These are phyloP conservation scores for Chymomyza amoena DNA, from an alignment of 2,888 invertebrate species.

Conservation along the genomic window DNA sequence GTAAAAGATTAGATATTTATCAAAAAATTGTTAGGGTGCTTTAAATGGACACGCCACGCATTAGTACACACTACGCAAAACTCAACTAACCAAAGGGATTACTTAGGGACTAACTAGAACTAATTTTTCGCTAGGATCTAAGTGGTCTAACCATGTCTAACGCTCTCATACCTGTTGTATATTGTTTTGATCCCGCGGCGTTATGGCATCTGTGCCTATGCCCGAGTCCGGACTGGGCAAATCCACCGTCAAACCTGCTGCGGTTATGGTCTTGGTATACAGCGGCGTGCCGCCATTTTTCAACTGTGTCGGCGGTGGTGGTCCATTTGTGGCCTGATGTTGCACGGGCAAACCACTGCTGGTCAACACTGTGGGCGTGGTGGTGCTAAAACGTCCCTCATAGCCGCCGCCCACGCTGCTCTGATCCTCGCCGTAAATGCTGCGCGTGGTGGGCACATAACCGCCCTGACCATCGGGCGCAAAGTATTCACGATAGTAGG, in stretches of 20 bases:
- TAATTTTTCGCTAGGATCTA: neutral
- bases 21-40: neutral
- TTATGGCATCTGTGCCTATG: slow-evolving; percentile 95
- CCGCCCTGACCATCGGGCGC: slow-evolving; percentile 81
- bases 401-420: slow-evolving; percentile 74
- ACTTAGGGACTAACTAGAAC: neutral
- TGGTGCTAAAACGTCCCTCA: slow-evolving; percentile 77
- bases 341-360: slow-evolving; percentile 48
- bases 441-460: slow-evolving; percentile 76
- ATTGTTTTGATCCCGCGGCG: slow-evolving; percentile 92
- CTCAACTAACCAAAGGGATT: neutral
- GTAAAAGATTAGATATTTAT: neutral
- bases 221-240: slow-evolving; percentile 97
- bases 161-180: slow-evolving; percentile 86
- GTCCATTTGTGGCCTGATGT: neutral
- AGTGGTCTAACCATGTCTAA: neutral
- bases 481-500: slow-evolving; percentile 88
- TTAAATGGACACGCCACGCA: slow-evolving; percentile 43
- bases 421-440: slow-evolving; percentile 77
- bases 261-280: slow-evolving; percentile 81
- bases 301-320: slow-evolving; percentile 1
- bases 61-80: slow-evolving; percentile 17
- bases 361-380: slow-evolving; percentile 65
- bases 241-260: slow-evolving; percentile 93
- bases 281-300: slow-evolving; percentile 76